Evolutionary conservation across 1,140 invertebrate species (phyloP).

Genomic region (Polypedilum vanderplanki): DNA sequence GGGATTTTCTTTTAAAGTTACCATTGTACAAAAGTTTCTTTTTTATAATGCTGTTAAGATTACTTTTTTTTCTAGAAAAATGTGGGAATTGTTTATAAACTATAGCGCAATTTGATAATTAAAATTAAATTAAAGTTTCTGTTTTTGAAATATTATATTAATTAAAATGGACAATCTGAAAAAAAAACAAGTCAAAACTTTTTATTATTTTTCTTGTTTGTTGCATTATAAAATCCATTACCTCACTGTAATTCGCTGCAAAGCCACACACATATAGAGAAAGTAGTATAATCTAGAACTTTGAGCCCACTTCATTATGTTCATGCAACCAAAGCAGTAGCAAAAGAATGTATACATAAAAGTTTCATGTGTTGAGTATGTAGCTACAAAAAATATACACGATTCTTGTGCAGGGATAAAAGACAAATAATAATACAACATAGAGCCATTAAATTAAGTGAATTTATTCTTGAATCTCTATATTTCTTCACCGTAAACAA

Average conservation of each 20-base stretch:
- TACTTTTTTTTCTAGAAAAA: too few relatives aligned
- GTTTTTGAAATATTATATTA: too few relatives aligned
- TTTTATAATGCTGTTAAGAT: too few relatives aligned
- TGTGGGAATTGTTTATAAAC: too few relatives aligned
- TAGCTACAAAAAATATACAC: background rate
- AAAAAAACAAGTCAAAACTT: too few relatives aligned
- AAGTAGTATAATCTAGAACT: background rate
- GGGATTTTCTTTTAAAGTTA: too few relatives aligned
- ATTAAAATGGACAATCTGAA: too few relatives aligned
- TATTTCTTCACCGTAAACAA: background rate
- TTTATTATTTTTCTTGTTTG: too few relatives aligned
- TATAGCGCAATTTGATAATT: too few relatives aligned
- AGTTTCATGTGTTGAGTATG: constrained; percentile 4
- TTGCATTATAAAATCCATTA: background rate
- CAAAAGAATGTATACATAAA: background rate
- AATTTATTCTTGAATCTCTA: constrained; percentile 25
- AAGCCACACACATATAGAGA: background rate
- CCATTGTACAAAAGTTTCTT: too few relatives aligned
- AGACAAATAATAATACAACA: background rate
- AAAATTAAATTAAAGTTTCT: too few relatives aligned
- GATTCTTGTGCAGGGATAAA: background rate
- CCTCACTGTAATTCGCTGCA: background rate
- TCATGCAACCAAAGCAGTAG: constrained; percentile 2
- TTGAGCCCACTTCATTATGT: constrained; percentile 4
- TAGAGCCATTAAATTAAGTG: constrained; percentile 26